Base-by-base conservation (phyloP, 2,888 invertebrate genomes). In the Lepidocyrtoides sp. region DNA sequence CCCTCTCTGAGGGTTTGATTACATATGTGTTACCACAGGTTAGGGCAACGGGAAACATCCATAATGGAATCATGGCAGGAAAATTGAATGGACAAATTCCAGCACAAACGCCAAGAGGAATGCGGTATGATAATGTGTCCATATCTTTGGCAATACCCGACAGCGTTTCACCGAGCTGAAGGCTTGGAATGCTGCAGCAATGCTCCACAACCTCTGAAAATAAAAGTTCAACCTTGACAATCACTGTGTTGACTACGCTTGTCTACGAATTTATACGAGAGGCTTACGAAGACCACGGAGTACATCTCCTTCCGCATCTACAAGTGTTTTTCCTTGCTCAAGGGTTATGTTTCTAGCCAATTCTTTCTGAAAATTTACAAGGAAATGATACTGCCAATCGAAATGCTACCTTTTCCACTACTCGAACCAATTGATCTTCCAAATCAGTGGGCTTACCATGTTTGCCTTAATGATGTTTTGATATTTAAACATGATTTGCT, bases 61-160 rank as follows among this genome's bases (percentile, higher is more conserved):
- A 92, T 12, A 66, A 77, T n/a, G 85, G 81, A 54, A 82, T 82
- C 75, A 88, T 88, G 41, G 99, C 99, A 0, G 99, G 99, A 95
- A 99, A 99, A 95, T 99, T 99, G 95, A 99, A 99, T 0, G 99
- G 99, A n/a, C 98, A 98, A 94, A 99, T 98, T 77, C 99, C 99
- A 94, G 97, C 98, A 23, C 97, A 98, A 0, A 99, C 98, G 60
- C 99, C 99, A 0, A 99, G 96, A 0, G 99, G 99, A 72, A 98
- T 96, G 94, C 98, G 97, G 95, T 98, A 98, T 10, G 98, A 98
- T 94, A 98, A 97, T 0, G 98, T 98, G 95, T 99, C 99, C 99
- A 99, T 99, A 95, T 99, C 98, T 94, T 98, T 98, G 4, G 99
- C 97, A 48, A 98, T 97, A 94, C 96, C 96, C 57, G 96, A 97